Evolutionary conservation across 2,888 invertebrate species (phyloP), one percentile per base, ranked within the genome.

Genomic region (Eupithecia pulchellata): DNA sequence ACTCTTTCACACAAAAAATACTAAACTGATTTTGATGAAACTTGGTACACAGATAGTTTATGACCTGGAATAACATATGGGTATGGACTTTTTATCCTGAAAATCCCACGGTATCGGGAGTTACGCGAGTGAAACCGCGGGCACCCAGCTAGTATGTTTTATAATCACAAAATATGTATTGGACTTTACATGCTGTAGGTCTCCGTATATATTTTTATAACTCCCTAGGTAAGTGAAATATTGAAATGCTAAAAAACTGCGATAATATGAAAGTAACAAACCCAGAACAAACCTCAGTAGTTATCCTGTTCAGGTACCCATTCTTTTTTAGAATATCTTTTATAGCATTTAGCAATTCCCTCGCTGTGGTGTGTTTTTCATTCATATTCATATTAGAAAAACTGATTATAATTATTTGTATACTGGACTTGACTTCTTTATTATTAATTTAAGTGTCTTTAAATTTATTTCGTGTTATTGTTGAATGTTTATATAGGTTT

Each of bases 261-360:
- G 8, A 17, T 39, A 25, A 27, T 25, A 14, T 14, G 0, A 55
- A 27, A 55, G 27, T 25, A 55, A 5, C n/a, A n/a, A n/a, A n/a
- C n/a, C n/a, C n/a, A n/a, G n/a, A n/a, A 69, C 63, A 20, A 82
- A 93, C 94, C 91, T 94, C 91, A 1, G 93, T 92, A 75, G 91
- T 90, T 69, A 94, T 81, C 86, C 92, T 93, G 80, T 86, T 90
- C 72, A 94, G 83, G 80, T 91, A 88, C 30, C 93, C 93, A 79
- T 86, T 91, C 71, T 86, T 89, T 77, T 81, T 89, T 65, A 94
- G 81, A 70, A 93, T 82, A 71, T 89, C 90, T 82, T 90, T 93
- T 75, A 94, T 91, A 39, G 92, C 91, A 17, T 79, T 77, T 69
- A 93, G 81, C 17, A 93, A 82, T 68, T 93, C 93, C 71, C 87